Evolutionary conservation across 1,140 invertebrate species (phyloP).

Genomic region (Psix sp.): DNA sequence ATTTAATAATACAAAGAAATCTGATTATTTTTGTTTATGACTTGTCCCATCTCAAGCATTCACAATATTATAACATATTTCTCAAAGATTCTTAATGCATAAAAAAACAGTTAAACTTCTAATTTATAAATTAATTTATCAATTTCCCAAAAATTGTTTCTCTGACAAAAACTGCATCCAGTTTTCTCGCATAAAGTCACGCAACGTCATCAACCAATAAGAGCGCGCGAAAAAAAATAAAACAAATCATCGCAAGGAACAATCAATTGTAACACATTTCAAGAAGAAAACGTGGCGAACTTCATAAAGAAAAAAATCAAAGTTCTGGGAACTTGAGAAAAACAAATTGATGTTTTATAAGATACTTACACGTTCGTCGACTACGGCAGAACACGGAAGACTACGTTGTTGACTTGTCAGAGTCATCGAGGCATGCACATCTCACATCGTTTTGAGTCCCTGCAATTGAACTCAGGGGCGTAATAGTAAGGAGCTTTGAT

Average conservation of each 20-base stretch:
- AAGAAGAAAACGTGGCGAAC: too few species aligned
- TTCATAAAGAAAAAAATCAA: too few species aligned
- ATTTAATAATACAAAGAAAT: too few species aligned
- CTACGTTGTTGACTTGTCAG: neutral
- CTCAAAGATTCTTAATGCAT: constrained; percentile 12
- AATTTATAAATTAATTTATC: too few species aligned
- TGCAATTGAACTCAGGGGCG: neutral
- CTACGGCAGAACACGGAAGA: constrained; percentile 1
- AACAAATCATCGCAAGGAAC: neutral
- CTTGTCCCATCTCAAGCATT: too few species aligned
- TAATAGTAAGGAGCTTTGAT: too few species aligned
- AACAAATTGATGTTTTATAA: neutral
- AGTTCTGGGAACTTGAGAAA: too few species aligned
- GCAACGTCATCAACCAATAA: constrained; percentile 11
- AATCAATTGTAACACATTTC: neutral
- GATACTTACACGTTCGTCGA: neutral
- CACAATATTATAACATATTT: neutral
- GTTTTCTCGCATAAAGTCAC: constrained; percentile 12
- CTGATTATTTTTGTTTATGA: too few species aligned
- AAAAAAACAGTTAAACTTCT: too few species aligned
- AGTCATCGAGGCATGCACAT: neutral
- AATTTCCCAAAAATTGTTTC: too few species aligned
- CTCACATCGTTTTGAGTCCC: neutral
- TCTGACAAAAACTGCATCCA: too few species aligned
- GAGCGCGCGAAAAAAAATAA: constrained; percentile 9